A percentile compares a stretch with the other conserved stretches of the same genome.
Conservation (phyloP, 2,113 vertebrate species). For the Morphnarchus princeps region DNA sequence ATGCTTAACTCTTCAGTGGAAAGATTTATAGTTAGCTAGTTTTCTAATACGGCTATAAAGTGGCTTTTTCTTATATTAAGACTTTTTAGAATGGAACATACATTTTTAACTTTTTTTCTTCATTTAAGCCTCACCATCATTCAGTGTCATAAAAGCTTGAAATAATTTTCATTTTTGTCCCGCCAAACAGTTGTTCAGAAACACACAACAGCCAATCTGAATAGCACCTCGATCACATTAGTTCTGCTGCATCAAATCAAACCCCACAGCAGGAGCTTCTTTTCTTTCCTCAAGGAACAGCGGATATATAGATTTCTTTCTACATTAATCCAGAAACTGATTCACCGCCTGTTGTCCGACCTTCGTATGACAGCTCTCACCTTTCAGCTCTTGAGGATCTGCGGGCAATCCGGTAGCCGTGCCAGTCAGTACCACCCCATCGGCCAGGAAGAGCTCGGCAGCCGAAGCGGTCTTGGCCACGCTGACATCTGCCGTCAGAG, state of each 20-base stretch:
- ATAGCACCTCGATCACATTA: not conserved
- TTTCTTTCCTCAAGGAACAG: not conserved
- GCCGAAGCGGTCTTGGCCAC: constrained; percentile 75
- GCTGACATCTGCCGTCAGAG: constrained; percentile 80
- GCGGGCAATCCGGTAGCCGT: constrained; percentile 75
- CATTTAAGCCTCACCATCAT: not conserved
- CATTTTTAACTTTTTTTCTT: not conserved
- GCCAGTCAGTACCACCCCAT: constrained; percentile 83
- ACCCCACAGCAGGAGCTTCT: not conserved
- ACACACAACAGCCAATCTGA: fast-evolving
- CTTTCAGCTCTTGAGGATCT: constrained; percentile 73
- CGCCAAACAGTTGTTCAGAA: not conserved
- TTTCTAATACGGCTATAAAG: not conserved
- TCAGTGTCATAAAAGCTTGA: not conserved
- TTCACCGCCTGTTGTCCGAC: not conserved
- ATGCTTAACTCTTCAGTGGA: not conserved
- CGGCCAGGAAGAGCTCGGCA: constrained; percentile 85
- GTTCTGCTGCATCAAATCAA: not conserved
- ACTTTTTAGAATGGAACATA: not conserved
- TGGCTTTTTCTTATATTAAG: not conserved
- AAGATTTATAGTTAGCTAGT: not conserved
- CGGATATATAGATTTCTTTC: not conserved
- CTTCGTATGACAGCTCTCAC: constrained; percentile 29
- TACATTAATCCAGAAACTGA: not conserved
- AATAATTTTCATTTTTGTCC: not conserved